Evolutionary conservation across 2,797 vertebrate genomes (phyloP), one percentile per base, ranked within the genome.

Genomic region (Bradypodion ventrale): DNA sequence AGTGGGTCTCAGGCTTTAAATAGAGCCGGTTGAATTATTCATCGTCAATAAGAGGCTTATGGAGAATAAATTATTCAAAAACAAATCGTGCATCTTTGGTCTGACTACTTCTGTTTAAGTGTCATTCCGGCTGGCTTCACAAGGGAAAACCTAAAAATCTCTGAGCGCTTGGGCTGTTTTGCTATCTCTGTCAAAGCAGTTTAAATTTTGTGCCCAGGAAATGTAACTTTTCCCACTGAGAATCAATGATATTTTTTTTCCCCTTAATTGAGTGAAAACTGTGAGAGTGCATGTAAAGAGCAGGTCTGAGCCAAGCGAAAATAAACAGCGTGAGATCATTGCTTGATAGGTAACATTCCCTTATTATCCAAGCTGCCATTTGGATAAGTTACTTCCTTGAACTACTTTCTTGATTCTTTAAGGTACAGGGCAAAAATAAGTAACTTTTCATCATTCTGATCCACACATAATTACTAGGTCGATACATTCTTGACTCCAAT

Each of bases 1-100:
- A 76, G 23, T n/a, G 40, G 49, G n/a, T 76, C 37, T 69, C 29
- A 15, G 19, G 19, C 46, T 74, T 65, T 78, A 27, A 70, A 82
- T 52, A 83, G 32, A 83, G 60, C 7, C n/a, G 7, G 52, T 15
- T 68, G 65, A 86, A 86, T 83, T 87, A 87, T 85, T 77, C 6
- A 80, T 5, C 15, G 56, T 32, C 84, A 52, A 78, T 66, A 56
- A 83, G 62, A 37, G 52, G 80, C 37, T 63, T 52, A 3, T 0
- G 1, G 0, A 23, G 25, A 52, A 56, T 49, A 68, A 66, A 85
- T 40, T 81, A n/a, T 84, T 60, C 74, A 9, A 23, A 2, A 8
- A 56, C 56, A 56, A 12, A 75, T 72, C 60, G 59, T 70, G 75
- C 76, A 60, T 75, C 80, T 37, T 12, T 7, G 62, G 42, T 60